A percentile compares a stretch with the other conserved stretches of the same genome.
Conservation (phyloP, 2,888 invertebrate genomes). For the Rhaphigaster nebulosa region DNA sequence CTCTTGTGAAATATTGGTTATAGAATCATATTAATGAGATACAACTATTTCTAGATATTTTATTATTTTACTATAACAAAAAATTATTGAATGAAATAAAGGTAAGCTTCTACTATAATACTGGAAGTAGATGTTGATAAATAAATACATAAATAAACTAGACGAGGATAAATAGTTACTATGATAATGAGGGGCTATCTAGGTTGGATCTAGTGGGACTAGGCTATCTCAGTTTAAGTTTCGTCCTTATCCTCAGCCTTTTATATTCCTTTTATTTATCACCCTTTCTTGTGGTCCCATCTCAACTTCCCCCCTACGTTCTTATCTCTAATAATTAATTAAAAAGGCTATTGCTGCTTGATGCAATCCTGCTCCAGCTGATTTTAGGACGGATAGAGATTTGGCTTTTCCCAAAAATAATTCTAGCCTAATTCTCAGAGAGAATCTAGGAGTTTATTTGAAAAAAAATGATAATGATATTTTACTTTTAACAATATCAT, state of each 20-base stretch:
- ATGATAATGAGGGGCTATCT: not conserved
- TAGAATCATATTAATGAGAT: too few relatives aligned
- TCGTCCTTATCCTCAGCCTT: not conserved
- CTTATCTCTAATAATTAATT: not conserved
- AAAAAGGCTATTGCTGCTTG: not conserved
- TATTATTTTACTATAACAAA: not conserved
- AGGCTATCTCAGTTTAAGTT: not conserved
- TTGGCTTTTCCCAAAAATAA: too few relatives aligned
- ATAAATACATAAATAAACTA: not conserved
- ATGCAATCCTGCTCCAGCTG: not conserved
- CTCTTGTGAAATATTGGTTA: too few relatives aligned
- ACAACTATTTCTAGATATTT: too few relatives aligned
- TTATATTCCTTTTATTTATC: constrained; percentile 7
- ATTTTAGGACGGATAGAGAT: too few relatives aligned
- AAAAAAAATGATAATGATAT: too few relatives aligned
- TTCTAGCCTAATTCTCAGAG: too few relatives aligned
- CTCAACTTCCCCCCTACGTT: not conserved
- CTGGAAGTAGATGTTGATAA: not conserved
- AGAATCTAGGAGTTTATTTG: too few relatives aligned
- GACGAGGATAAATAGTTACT: not conserved
- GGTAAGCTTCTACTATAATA: not conserved
- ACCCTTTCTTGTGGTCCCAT: not conserved
- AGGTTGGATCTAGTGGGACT: not conserved
- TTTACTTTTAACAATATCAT: too few relatives aligned
- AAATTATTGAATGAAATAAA: not conserved